These are phyloP conservation scores for Perca flavescens DNA, from an alignment of 2,113 vertebrate species.

Conservation along the genomic window DNA sequence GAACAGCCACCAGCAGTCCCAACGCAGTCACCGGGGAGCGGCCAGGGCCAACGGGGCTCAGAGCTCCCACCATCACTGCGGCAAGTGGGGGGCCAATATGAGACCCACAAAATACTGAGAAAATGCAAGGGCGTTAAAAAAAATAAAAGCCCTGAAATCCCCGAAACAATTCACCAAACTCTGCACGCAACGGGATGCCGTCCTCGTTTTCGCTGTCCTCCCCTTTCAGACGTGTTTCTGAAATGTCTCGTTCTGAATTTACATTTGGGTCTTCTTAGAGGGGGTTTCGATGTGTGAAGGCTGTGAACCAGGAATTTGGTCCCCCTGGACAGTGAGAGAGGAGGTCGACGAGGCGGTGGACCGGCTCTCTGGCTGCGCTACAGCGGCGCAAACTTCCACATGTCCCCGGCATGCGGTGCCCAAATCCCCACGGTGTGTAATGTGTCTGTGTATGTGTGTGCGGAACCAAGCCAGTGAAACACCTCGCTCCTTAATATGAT, in stretches of 20 bases:
- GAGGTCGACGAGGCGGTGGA: slow-evolving; percentile 55
- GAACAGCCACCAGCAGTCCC: slow-evolving; percentile 71
- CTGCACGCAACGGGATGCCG: slow-evolving; percentile 53
- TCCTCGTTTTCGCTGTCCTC: slow-evolving; percentile 47
- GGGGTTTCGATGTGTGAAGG: slow-evolving; percentile 26
- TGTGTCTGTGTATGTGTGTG: slow-evolving; percentile 23
- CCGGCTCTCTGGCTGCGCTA: slow-evolving; percentile 76
- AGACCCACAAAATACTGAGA: slow-evolving; percentile 60
- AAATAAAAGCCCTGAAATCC: slow-evolving; percentile 59
- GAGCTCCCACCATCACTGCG: slow-evolving; percentile 80
- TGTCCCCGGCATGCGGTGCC: slow-evolving; percentile 79
- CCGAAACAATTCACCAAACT: slow-evolving; percentile 64
- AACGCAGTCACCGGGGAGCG: slow-evolving; percentile 61
- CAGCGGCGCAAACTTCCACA: slow-evolving; percentile 83
- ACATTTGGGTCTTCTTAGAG: slow-evolving; percentile 64
- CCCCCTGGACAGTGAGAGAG: slow-evolving; percentile 36
- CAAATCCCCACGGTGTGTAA: slow-evolving; percentile 59
- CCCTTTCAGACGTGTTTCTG: slow-evolving; percentile 39
- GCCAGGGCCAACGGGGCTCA: slow-evolving; percentile 63
- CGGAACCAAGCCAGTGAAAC: slow-evolving; percentile 41
- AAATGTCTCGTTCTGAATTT: slow-evolving; percentile 38
- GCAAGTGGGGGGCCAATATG: slow-evolving; percentile 72
- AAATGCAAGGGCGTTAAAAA: slow-evolving; percentile 46
- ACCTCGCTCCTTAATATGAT: slow-evolving; percentile 52
- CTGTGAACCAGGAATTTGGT: slow-evolving; percentile 45